Base-by-base conservation (phyloP, 2,888 invertebrate species). In the Aphidoletes aphidimyza region DNA sequence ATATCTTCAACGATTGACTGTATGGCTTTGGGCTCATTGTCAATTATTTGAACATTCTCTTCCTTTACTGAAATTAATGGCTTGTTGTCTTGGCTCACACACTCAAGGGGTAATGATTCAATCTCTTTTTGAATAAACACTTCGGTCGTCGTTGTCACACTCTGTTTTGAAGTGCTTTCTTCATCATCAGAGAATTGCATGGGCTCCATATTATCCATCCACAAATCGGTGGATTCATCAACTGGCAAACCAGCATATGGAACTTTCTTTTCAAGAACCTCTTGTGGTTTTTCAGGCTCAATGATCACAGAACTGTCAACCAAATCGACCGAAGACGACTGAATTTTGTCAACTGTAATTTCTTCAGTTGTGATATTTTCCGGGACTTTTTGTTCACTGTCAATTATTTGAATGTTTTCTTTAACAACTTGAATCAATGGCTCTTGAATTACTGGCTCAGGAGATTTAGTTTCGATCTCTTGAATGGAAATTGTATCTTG, bases 131-230 rank as follows among this genome's bases (percentile, higher is more conserved):
- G 39, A 39, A 39, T 39, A 11, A 39, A 39, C 5, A 39, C 22
- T 49, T 49, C 49, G 3, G 49, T 49, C 9, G 22, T 26, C 2
- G 9, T 30, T 45, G 39, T 39, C 39, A 39, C 39, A 17, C 19
- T 0, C 8, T 17, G 0, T 84, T 39, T 59, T 22, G 39, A 19
- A 37, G 6, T 19, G 36, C 1, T 2, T 86, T 86, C 87, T 84
- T 89, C 89, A 22, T 89, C 89, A 45, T 89, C 89, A 0, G 89
- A 88, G 81, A 90, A 87, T 6, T 87, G 86, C 86, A 89, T 88
- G n/a, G 89, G 88, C 84, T 90, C 90, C 45, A 89, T 84, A 17
- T 88, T 88, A 85, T 88, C 87, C 88, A 90, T 88, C 88, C 89
- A 89, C 1, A 87, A 85, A 83, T 86, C 88, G 34, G 88, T 86